Evolutionary conservation across 2,797 vertebrate species (phyloP).

Genomic region (Karalla daura): DNA sequence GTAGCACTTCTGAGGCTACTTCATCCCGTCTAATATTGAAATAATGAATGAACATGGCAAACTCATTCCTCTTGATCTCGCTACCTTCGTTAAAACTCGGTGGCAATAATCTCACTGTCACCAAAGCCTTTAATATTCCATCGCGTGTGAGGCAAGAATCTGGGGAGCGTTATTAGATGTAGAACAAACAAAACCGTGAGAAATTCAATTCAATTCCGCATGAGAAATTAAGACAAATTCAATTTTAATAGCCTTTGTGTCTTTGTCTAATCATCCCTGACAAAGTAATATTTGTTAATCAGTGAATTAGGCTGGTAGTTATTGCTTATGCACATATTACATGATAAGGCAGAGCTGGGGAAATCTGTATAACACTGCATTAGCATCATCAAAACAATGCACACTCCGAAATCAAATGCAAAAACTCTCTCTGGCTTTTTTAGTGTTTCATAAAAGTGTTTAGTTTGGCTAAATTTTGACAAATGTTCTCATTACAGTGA

Average conservation of each 20-base stretch:
- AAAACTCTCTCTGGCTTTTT: slow-evolving; percentile 4
- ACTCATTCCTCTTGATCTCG: slow-evolving; percentile 40
- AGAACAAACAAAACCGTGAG: slow-evolving; percentile 44
- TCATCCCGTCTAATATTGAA: slow-evolving; percentile 17
- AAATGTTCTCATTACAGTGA: slow-evolving; percentile 10
- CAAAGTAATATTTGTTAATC: slow-evolving; percentile 33
- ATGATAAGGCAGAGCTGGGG: slow-evolving; percentile 16
- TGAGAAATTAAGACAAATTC: slow-evolving; percentile 9
- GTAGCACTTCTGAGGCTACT: slow-evolving; percentile 2
- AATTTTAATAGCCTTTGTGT: slow-evolving; percentile 29
- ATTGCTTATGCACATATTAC: slow-evolving; percentile 30
- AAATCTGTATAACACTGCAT: slow-evolving; percentile 8
- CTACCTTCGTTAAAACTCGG: slow-evolving; percentile 46
- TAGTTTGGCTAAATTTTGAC: slow-evolving; percentile 14
- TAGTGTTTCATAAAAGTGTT: slow-evolving; percentile 22
- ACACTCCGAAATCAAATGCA: slow-evolving; percentile 9
- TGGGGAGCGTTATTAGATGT: slow-evolving; percentile 21
- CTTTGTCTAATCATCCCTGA: slow-evolving; percentile 31
- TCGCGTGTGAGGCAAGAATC: not conserved
- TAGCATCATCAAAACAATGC: not conserved
- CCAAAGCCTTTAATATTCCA: slow-evolving; percentile 35
- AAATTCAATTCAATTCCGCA: slow-evolving; percentile 28
- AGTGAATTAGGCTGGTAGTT: slow-evolving; percentile 26
- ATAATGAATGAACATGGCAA: slow-evolving; percentile 12
- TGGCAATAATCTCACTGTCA: slow-evolving; percentile 9